Evolutionary conservation across 2,888 invertebrate genomes (phyloP), one percentile per base, ranked within the genome.

Genomic region (Halocaridina rubra): DNA sequence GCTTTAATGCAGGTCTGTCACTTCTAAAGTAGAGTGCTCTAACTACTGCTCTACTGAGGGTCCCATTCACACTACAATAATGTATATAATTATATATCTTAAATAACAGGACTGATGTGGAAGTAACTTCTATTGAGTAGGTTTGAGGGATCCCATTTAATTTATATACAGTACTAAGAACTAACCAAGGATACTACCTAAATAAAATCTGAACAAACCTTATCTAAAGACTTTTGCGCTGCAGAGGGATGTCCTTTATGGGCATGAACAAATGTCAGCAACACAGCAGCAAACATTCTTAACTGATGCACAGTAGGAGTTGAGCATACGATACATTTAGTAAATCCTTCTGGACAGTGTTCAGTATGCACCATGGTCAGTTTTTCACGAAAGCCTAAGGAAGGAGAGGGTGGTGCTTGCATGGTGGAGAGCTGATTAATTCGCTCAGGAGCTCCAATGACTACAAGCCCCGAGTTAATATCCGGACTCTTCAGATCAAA

Each of bases 221-320:
- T n/a, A n/a, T n/a, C n/a, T n/a, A n/a, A n/a, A n/a, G n/a, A n/a
- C n/a, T n/a, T n/a, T n/a, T n/a, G n/a, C n/a, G n/a, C n/a, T n/a
- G n/a, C n/a, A n/a, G n/a, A n/a, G n/a, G n/a, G n/a, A 8, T 71
- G 24, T n/a, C 53, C 78, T n/a, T 29, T 46, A 30, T 72, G 57
- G 16, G 82, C 72, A 19, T 78, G 82, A 16, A 84, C 19, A 39
- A 59, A 71, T 0, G 61, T 78, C 27, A 84, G 39, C 29, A 84
- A 16, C 3, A 72, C 29, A 4, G 72, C 72, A 7, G 82, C 78
- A 27, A 78, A 78, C 27, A 84, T 74, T 16, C 33, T 71, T 2
- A 84, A 77, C 0, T 78, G 61, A n/a, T 78, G 82, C 27, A 84
- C 24, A 32, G 77, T 33, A 10, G 82, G 82, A 27, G 82, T 84